Evolutionary conservation across 2,113 vertebrate genomes (phyloP).

Genomic region (Orycteropus afer): DNA sequence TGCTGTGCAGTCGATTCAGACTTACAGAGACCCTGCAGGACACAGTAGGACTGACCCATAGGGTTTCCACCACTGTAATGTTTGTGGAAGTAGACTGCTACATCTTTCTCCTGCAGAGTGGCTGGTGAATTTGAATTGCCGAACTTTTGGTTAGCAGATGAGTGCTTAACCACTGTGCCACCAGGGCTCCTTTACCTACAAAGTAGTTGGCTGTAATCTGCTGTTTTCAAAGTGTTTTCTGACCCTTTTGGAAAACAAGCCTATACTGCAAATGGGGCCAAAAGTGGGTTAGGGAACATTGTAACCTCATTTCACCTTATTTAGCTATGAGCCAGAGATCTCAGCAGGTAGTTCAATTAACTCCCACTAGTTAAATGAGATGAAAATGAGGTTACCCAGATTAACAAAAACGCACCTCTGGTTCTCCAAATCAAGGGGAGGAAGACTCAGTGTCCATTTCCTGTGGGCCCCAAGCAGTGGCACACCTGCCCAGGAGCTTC

Average conservation of each 20-base stretch:
- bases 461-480: not conserved
- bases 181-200: not conserved
- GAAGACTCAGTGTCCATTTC: not conserved
- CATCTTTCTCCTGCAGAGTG: not conserved
- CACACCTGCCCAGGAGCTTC: not conserved
- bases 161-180: not conserved
- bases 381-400: slow-evolving; percentile 82
- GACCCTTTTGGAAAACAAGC: slow-evolving; percentile 59
- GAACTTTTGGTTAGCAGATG: not conserved
- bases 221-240: slow-evolving; percentile 43
- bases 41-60: not conserved
- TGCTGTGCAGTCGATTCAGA: not conserved
- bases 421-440: not conserved
- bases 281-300: slow-evolving; percentile 80
- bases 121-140: not conserved
- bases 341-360: slow-evolving; percentile 83
- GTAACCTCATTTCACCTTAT: slow-evolving; percentile 81
- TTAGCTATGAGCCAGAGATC: slow-evolving; percentile 79
- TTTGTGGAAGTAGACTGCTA: not conserved
- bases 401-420: slow-evolving; percentile 66
- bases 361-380: slow-evolving; percentile 79
- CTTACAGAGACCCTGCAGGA: not conserved
- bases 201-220: not conserved
- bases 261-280: slow-evolving; percentile 70
- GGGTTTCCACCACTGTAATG: not conserved